A percentile compares a stretch with the other conserved stretches of the same genome.
Conservation (phyloP, 2,888 invertebrate species). For the Abrostola triplasia region DNA sequence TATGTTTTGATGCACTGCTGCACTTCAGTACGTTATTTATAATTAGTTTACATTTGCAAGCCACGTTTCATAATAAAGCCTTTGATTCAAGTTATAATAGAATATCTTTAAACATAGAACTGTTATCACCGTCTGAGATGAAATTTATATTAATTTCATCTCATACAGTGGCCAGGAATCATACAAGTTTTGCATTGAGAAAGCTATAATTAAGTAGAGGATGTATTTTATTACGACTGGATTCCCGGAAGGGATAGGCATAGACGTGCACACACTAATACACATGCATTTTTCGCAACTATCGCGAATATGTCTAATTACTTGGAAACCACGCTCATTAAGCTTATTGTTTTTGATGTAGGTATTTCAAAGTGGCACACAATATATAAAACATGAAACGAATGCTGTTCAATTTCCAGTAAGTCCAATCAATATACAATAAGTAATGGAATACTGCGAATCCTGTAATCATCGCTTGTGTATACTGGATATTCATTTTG, state of each 20-base stretch:
- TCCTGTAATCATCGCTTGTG: slow-evolving; percentile 44
- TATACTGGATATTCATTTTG: slow-evolving; percentile 59
- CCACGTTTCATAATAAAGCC: neutral
- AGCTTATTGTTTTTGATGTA: no score
- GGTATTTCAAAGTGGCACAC: neutral
- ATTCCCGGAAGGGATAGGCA: no score
- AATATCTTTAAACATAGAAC: neutral
- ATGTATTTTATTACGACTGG: no score
- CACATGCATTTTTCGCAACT: no score
- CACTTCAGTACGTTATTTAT: slow-evolving; percentile 11
- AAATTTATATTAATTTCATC: no score
- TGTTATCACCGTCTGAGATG: neutral
- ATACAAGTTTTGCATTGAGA: no score
- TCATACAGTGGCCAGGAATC: no score
- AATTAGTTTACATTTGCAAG: neutral
- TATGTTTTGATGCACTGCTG: slow-evolving; percentile 22
- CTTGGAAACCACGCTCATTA: no score
- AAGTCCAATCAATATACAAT: neutral
- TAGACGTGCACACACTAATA: no score
- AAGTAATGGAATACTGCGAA: slow-evolving; percentile 5
- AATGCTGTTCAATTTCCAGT: slow-evolving; percentile 1
- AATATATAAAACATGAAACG: neutral
- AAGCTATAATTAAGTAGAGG: no score
- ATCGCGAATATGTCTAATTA: no score
- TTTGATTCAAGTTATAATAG: neutral